Percentiles rank a stretch among this genome's conserved stretches.
Conservation (phyloP, 64 coral and sea anemone genomes). For the Stichodactyla mertensii region DNA sequence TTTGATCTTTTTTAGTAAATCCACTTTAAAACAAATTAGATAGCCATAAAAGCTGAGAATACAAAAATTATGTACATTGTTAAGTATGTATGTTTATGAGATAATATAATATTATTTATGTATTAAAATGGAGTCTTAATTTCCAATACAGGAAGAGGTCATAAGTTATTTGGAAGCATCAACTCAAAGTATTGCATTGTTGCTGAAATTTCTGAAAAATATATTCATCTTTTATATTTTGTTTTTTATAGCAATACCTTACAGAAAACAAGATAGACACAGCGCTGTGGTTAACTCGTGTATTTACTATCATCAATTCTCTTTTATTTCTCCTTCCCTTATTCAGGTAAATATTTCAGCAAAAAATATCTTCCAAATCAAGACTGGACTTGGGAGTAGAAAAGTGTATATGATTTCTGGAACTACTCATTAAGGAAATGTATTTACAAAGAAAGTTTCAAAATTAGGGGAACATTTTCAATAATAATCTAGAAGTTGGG, state of each 20-base stretch:
- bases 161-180: background rate
- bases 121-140: background rate
- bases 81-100: too few species aligned
- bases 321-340: constrained; percentile 79
- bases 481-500: too few species aligned
- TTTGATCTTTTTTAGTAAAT: background rate
- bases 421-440: too few species aligned
- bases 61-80: too few species aligned
- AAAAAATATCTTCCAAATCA: background rate
- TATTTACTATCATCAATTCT: constrained; percentile 73
- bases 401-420: too few species aligned
- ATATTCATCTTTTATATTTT: background rate
- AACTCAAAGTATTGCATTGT: background rate
- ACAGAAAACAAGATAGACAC: constrained; percentile 95
- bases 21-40: background rate
- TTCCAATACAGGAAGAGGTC: background rate
- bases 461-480: too few species aligned
- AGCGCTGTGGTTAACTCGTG: constrained; percentile 89
- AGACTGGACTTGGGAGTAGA: too few species aligned
- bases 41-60: background rate
- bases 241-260: constrained; percentile 49
- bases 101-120: background rate
- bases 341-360: constrained; percentile 61
- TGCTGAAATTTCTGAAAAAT: background rate
- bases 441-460: too few species aligned